Base-by-base conservation (phyloP, 1,140 invertebrate genomes). In the Tetragnatha versicolor region DNA sequence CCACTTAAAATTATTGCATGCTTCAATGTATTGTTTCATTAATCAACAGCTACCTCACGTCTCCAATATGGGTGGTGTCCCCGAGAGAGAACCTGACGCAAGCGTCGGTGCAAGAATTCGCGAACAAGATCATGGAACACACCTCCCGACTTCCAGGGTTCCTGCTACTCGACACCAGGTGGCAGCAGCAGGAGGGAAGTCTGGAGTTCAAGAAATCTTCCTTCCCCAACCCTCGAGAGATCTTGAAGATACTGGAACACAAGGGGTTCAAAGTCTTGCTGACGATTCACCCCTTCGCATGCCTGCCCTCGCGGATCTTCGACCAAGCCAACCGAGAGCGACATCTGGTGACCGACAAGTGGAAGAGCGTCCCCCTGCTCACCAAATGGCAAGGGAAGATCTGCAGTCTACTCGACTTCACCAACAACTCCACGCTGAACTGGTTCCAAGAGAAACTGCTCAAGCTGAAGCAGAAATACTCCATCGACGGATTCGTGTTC, bases 401-500 rank as follows among this genome's bases (percentile, higher is more conserved):
- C 47, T 82, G 79, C 31, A 94, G 91, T 0, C 90, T 95, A 3
- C 82, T 96, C 47, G 94, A 97, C 83, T 90, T 95, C 3, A 96
- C 94, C 0, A 94, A 94, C 72, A 91, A 92, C 80, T 88, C 89
- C 37, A 91, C 92, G 0, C 85, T 92, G 1, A 89, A 91, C 0
- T 98, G 96, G 95, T 88, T 96, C 22, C 84, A 91, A 3, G 87
- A 89, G 29, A 92, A 94, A 84, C 85, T 98, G 1, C 89, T 91
- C 80, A 85, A 87, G 1, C 85, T 97, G 0, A 89, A 91, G 29
- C 88, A 89, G 2, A 89, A 90, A 37, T 94, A 93, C 79, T 89
- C 92, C 33, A 92, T 98, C 7, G 92, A 95, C 83, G 92, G 94
- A 0, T 96, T 96, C 84, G 97, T 93, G 82, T 89, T 98, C 53